A percentile compares a stretch with the other conserved stretches of the same genome.
phyloP scores from a whole-genome alignment of 2,797 vertebrate genomes.

The Sardinella longiceps region DNA sequence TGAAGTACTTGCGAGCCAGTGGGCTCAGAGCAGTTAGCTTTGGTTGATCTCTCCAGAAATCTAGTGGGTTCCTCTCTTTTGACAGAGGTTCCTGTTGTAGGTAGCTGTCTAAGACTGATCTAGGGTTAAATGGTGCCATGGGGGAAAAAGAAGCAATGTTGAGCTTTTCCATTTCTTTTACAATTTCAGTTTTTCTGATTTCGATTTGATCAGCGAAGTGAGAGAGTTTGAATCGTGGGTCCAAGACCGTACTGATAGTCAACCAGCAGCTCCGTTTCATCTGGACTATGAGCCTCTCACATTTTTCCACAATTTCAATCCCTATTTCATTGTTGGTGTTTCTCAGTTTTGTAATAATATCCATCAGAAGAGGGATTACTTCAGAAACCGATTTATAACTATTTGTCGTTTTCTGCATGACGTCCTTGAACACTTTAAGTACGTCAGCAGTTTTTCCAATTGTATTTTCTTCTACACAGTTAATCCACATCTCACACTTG shows the following conservation, averaged over 20 bases:
- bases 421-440: slow-evolving; percentile 3
- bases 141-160: too few relatives aligned
- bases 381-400: slow-evolving; percentile 41
- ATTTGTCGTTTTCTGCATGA: neutral
- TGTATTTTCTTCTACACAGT: slow-evolving; percentile 35
- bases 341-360: neutral
- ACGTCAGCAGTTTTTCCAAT: neutral
- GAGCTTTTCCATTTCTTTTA: slow-evolving; percentile 13
- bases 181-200: neutral
- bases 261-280: slow-evolving; percentile 25
- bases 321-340: slow-evolving; percentile 32
- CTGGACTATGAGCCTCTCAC: slow-evolving; percentile 10
- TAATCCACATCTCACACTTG: slow-evolving; percentile 28
- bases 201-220: too few relatives aligned
- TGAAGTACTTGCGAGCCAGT: slow-evolving; percentile 48
- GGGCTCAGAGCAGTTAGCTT: slow-evolving; percentile 22
- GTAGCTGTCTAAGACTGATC: slow-evolving; percentile 31
- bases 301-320: neutral
- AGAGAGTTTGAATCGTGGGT: slow-evolving; percentile 40
- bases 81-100: neutral
- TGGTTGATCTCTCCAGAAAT: slow-evolving; percentile 44
- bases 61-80: slow-evolving; percentile 18
- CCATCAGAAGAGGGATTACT: slow-evolving; percentile 41
- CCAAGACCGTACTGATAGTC: slow-evolving; percentile 40
- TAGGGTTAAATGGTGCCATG: too few relatives aligned